Evolutionary conservation across 2,113 vertebrate species (phyloP).

Genomic region (Otis tarda): DNA sequence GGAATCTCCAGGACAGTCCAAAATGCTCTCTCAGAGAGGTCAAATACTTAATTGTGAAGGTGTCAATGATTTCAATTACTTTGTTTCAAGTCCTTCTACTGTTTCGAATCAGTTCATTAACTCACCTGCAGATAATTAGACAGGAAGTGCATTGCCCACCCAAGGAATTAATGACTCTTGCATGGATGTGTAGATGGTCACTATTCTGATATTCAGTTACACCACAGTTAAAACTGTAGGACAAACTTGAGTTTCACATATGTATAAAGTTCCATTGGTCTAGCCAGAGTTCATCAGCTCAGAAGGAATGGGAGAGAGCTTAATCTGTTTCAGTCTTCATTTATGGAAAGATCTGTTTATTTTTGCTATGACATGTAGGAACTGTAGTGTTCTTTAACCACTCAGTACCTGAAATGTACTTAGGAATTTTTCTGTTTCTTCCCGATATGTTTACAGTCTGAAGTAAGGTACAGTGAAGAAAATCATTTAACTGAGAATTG

Average conservation of each 20-base stretch:
- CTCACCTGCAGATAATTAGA: neutral
- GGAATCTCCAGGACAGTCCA: neutral
- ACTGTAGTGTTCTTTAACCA: neutral
- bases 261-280: neutral
- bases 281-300: neutral
- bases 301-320: neutral
- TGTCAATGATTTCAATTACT: neutral
- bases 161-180: neutral
- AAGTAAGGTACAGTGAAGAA: neutral
- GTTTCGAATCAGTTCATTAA: neutral
- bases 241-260: neutral
- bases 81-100: neutral
- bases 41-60: neutral
- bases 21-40: neutral
- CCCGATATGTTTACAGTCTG: neutral
- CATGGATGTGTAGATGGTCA: neutral
- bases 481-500: neutral
- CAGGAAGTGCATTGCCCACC: neutral
- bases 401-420: fast-evolving
- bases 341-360: neutral
- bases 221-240: neutral
- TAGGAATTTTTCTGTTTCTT: neutral
- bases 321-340: neutral
- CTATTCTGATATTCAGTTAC: neutral
- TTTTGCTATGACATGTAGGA: neutral